Conservation (phyloP, 53 echinoderm and acorn worm genomes). For the Arbacia lixula region DNA sequence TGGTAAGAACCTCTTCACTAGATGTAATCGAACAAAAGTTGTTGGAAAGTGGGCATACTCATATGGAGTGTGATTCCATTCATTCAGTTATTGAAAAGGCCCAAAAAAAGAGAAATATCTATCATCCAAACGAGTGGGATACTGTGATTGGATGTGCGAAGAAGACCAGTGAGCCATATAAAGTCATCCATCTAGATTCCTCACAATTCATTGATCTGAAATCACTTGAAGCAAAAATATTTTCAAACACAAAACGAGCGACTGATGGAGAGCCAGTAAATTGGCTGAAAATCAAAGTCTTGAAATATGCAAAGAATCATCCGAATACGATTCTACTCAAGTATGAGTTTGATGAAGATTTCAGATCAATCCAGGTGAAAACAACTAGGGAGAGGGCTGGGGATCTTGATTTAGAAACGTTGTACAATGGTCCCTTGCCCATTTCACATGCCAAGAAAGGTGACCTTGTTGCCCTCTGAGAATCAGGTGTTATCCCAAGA, state of each 20-base stretch:
- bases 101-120: constrained; percentile 11
- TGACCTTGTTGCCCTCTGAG: too few species aligned
- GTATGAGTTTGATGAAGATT: too few species aligned
- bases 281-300: constrained; percentile 37
- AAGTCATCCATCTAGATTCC: constrained; percentile 12
- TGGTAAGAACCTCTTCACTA: too few species aligned
- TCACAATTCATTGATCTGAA: constrained; percentile 28
- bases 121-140: constrained; percentile 29
- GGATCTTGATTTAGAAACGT: too few species aligned
- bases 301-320: background rate
- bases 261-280: constrained; percentile 16
- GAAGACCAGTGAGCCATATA: background rate
- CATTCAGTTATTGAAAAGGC: constrained; percentile 28
- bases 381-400: too few species aligned
- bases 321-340: too few species aligned
- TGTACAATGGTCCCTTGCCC: too few species aligned
- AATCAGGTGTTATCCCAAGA: too few species aligned
- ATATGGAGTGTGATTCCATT: constrained; percentile 53
- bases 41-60: constrained; percentile 44
- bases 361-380: too few species aligned
- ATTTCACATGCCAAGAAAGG: too few species aligned
- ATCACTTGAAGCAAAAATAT: background rate
- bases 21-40: constrained; percentile 34
- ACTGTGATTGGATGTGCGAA: constrained; percentile 3
- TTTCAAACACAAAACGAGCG: background rate